A percentile compares a stretch with the other conserved stretches of the same genome.
Conservation (phyloP, 2,797 vertebrate genomes). For the Gambelia wislizenii region DNA sequence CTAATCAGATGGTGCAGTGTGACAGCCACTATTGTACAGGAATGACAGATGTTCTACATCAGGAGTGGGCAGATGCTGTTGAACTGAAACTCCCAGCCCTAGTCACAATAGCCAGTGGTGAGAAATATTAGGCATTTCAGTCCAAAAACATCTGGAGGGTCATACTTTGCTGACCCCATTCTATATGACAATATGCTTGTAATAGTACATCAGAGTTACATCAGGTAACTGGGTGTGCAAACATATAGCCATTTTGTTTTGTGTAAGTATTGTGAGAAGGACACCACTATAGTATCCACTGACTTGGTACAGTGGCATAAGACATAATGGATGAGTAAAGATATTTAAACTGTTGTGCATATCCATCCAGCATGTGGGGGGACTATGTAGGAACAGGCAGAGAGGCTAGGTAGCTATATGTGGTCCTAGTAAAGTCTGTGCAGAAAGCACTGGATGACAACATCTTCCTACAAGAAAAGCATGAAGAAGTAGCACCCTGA, state of each 20-base stretch:
- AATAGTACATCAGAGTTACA: no score
- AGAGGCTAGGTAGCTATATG: not conserved
- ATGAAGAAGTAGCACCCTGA: not conserved
- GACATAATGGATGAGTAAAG: not conserved
- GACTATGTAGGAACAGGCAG: not conserved
- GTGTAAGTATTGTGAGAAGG: not conserved
- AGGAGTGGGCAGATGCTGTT: not conserved
- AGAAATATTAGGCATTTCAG: not conserved
- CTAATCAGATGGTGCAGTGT: not conserved
- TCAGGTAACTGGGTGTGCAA: no score
- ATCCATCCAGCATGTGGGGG: not conserved
- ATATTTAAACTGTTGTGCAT: not conserved
- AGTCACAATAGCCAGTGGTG: not conserved
- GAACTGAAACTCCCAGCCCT: not conserved
- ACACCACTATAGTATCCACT: not conserved
- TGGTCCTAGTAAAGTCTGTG: not conserved
- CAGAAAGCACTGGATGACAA: not conserved
- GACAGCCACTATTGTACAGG: not conserved
- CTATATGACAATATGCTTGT: no score
- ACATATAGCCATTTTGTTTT: not conserved
- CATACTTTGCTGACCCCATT: no score
- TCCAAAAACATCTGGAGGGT: not conserved
- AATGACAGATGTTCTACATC: not conserved
- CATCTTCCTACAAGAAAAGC: not conserved
- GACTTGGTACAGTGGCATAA: not conserved